phyloP scores from a whole-genome alignment of 2,113 vertebrate genomes.

The Eleginops maclovinus region DNA sequence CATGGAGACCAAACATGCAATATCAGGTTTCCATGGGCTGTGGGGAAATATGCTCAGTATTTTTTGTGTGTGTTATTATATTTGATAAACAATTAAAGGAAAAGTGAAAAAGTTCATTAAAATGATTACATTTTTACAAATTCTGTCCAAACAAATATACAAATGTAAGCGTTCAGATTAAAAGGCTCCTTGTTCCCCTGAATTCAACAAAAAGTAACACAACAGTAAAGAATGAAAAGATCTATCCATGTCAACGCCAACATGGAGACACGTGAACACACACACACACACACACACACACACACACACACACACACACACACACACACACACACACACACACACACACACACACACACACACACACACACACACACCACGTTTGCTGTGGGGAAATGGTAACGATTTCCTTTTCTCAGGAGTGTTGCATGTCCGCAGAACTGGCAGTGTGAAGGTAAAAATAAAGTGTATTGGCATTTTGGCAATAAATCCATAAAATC shows the following conservation, averaged over 20 bases:
- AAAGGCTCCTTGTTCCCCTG: background rate
- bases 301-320: background rate
- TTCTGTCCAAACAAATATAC: background rate
- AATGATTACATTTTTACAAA: background rate
- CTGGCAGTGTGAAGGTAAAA: background rate
- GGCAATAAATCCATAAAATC: background rate
- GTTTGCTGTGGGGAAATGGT: background rate
- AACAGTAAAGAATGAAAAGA: constrained; percentile 4
- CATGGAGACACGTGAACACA: background rate
- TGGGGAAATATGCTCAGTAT: background rate
- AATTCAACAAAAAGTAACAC: constrained; percentile 17
- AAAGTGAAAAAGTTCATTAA: background rate
- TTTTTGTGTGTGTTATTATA: background rate
- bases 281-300: background rate
- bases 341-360: background rate
- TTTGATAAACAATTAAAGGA: background rate
- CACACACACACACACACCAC: background rate
- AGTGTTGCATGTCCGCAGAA: background rate
- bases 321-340: background rate
- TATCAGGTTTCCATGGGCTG: background rate
- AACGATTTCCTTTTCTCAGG: background rate
- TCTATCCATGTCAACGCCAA: background rate
- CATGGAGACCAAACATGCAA: background rate
- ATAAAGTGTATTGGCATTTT: background rate
- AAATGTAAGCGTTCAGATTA: background rate